Base-by-base conservation (phyloP, 1,140 invertebrate species). In the Lordiphosa mommai region DNA sequence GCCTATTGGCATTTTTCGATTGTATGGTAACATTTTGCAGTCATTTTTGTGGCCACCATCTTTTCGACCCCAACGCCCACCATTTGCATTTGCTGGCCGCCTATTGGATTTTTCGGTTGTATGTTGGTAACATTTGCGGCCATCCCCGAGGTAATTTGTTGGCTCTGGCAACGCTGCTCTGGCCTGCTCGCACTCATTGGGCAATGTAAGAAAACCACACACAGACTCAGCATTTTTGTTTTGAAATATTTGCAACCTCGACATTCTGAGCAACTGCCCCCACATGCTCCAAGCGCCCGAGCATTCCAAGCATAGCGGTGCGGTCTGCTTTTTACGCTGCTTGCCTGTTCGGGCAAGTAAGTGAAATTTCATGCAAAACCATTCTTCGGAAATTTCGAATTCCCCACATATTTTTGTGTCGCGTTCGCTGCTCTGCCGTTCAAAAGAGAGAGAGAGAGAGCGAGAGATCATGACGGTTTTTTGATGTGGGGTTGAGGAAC, bases 291-390 rank as follows among this genome's bases (percentile, higher is more conserved):
- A 77, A 23, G 20, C 76, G 57, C 58, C 46, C 64, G 50, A 51
- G 60, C 74, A 80, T 80, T 80, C 74, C 74, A 70, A 61, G 57
- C 74, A 80, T 80, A 82, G 73, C 74, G 50, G 71, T 73, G 52
- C 48, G 69, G 76, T 82, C 76, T 71, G 70, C 61, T 74, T 67
- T 67, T 64, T 43, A 43, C 69, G 70, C 74, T 80, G 74, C 16
- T 80, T 52, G 76, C 74, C 74, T 80, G 74, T 80, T 80, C 74
- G 57, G 70, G 76, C 65, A 66, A 68, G 65, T 82, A 77, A 84
- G 72, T 86, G 84, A 84, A 79, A 84, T 86, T 79, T 77, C 77
- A 87, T 86, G 84, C 85, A 87, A 71, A 65, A 77, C 77, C 55
- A 79, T 86, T 87, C 77, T 79, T 23, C 68, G 85, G 57, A 86